Percentiles rank a stretch among this genome's conserved stretches.
phyloP scores from a whole-genome alignment of 2,888 invertebrate genomes.

The Rhopalosiphum nymphaeae region DNA sequence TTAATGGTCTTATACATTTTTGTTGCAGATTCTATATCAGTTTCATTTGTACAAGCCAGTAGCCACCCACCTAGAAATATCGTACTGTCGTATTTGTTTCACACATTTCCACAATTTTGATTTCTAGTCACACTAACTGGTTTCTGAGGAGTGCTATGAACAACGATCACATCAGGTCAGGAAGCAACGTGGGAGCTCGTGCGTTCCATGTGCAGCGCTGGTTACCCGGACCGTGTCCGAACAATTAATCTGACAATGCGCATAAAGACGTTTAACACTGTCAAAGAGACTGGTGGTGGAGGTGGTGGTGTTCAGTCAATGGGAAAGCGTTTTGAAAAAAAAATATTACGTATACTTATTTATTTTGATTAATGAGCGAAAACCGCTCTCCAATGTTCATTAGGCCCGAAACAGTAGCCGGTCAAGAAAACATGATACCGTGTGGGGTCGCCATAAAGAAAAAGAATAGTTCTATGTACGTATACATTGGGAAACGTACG shows the following conservation, averaged over 20 bases:
- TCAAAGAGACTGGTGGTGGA: slow-evolving; percentile 43
- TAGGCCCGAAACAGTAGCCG: slow-evolving; percentile 63
- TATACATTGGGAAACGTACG: slow-evolving; percentile 25
- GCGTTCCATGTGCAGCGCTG: slow-evolving; percentile 43
- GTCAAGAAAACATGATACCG: slow-evolving; percentile 59
- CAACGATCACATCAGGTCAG: not conserved
- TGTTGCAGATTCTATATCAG: not conserved
- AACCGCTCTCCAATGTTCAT: slow-evolving; percentile 61
- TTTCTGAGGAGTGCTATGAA: not conserved
- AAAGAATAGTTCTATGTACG: not conserved
- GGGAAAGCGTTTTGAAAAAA: slow-evolving; percentile 60
- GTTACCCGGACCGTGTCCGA: slow-evolving; percentile 58
- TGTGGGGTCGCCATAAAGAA: slow-evolving; percentile 57
- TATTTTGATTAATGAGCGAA: slow-evolving; percentile 65
- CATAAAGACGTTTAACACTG: slow-evolving; percentile 64
- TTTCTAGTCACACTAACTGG: not conserved
- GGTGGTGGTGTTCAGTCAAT: slow-evolving; percentile 56
- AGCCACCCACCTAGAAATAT: not conserved
- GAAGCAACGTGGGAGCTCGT: slow-evolving; percentile 63
- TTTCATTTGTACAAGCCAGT: not conserved
- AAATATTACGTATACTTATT: slow-evolving; percentile 62
- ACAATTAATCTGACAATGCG: slow-evolving; percentile 65
- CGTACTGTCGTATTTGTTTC: slow-evolving; percentile 8
- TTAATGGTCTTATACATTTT: not conserved
- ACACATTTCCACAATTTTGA: not conserved